Percentiles rank a stretch among this genome's conserved stretches.
phyloP scores from a whole-genome alignment of 2,113 vertebrate genomes.

The Gadus chalcogrammus region DNA sequence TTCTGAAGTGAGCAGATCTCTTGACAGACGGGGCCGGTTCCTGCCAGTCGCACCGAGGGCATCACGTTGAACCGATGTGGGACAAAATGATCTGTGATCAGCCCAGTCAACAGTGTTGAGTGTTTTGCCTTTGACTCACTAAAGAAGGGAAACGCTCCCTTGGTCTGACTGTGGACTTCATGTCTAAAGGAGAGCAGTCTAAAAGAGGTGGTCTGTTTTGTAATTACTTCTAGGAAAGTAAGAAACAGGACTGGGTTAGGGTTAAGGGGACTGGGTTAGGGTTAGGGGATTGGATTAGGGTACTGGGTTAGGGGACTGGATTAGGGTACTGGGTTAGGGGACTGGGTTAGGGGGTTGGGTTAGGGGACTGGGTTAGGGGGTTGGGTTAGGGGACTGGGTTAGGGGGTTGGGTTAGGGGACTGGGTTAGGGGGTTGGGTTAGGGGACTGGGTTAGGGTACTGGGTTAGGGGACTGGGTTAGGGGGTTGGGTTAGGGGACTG shows the following conservation, averaged over 20 bases:
- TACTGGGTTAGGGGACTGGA: too few relatives aligned
- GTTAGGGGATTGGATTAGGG: too few relatives aligned
- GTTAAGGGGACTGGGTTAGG: too few relatives aligned
- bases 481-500: too few relatives aligned
- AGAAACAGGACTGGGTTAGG: conserved; percentile 44
- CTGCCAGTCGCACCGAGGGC: conserved; percentile 26
- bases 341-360: too few relatives aligned
- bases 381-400: too few relatives aligned
- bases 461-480: too few relatives aligned
- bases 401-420: too few relatives aligned
- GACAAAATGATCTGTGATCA: conserved; percentile 59
- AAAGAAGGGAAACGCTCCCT: conserved; percentile 50
- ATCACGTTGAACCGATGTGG: conserved; percentile 29
- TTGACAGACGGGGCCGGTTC: conserved; percentile 59
- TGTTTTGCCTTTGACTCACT: conserved; percentile 55
- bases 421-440: too few relatives aligned
- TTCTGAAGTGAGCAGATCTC: conserved; percentile 25
- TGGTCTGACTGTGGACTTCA: conserved; percentile 45
- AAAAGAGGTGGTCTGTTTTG: conserved; percentile 54
- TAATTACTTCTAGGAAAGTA: conserved; percentile 66
- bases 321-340: too few relatives aligned
- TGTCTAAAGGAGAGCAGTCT: conserved; percentile 45
- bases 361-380: too few relatives aligned
- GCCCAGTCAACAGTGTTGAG: conserved; percentile 22
- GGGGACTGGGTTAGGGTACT: too few relatives aligned